Percentiles rank a stretch among this genome's conserved stretches.
phyloP scores from a whole-genome alignment of 1,140 invertebrate species.

The Panulirus ornatus region DNA sequence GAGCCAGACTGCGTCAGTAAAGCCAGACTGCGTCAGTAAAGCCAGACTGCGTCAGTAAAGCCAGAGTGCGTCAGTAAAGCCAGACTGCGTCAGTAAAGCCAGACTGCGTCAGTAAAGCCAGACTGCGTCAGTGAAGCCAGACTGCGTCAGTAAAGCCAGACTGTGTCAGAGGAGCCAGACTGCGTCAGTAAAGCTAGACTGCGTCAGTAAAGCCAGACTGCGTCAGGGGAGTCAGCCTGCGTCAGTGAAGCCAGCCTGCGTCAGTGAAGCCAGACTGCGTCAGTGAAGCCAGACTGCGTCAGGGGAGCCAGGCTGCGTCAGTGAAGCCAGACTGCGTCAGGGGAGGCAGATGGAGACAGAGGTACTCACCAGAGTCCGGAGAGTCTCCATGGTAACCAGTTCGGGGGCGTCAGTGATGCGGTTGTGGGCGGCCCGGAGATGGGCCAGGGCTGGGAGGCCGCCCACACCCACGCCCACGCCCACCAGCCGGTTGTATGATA shows the following conservation, averaged over 20 bases:
- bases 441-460: slow-evolving; percentile 26
- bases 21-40: neutral
- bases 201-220: neutral
- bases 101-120: neutral
- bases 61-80: neutral
- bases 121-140: neutral
- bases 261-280: neutral
- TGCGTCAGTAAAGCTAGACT: neutral
- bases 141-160: neutral
- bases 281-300: neutral
- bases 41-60: neutral
- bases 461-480: slow-evolving; percentile 42
- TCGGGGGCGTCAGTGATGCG: slow-evolving; percentile 20
- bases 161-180: neutral
- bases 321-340: neutral
- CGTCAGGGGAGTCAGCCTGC: neutral
- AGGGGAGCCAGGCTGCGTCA: neutral
- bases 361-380: slow-evolving; percentile 31
- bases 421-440: slow-evolving; percentile 47
- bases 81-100: neutral
- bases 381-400: slow-evolving; percentile 35
- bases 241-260: neutral
- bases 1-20: neutral
- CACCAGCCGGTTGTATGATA: slow-evolving; percentile 48
- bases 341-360: neutral